Evolutionary conservation across 2,113 vertebrate genomes (phyloP), one percentile per base, ranked within the genome.

Genomic region (Carassius carassius): DNA sequence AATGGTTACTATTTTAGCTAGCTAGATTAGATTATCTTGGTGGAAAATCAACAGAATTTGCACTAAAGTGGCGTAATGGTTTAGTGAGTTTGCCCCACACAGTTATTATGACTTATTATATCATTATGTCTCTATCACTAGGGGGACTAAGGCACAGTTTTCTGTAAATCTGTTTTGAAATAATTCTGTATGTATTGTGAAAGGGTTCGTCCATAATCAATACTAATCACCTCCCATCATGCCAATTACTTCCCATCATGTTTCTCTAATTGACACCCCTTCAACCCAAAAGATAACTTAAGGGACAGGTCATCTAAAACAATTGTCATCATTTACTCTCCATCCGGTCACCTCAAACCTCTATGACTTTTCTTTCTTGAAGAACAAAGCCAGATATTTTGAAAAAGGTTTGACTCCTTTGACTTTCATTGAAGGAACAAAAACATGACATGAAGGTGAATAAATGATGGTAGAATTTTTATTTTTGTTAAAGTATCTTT

Each of bases 11-110:
- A 14, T 74, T 44, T 49, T 74, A 49, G 41, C 41, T n/a, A 47
- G 41, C 41, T 49, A 47, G 37, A 73, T 23, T 14, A 47, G 70
- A n/a, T 73, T 73, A 74, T 74, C 70, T 74, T 74, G 21, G 70
- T 73, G 70, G 6, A 74, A 74, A 74, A 74, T 74, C 37, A 8
- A 5, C 21, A 25, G 5, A 74, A 47, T 16, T 74, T 74, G 37
- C 4, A n/a, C 17, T 44, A 13, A 19, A 72, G 69, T 72, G 70
- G 21, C 47, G 21, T 74, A 47, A 74, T 5, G 47, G 11, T 16
- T 73, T 47, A 73, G 37, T 73, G 11, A n/a, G 41, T 13, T 73
- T 73, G 41, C 12, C 37, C 69, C 5, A 47, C 9, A 47, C 4
- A 1, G 19, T 47, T 73, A 47, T 47, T 73, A 73, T 73, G 70